phyloP scores from a whole-genome alignment of 2,797 vertebrate genomes.

The Thunnus albacares region DNA sequence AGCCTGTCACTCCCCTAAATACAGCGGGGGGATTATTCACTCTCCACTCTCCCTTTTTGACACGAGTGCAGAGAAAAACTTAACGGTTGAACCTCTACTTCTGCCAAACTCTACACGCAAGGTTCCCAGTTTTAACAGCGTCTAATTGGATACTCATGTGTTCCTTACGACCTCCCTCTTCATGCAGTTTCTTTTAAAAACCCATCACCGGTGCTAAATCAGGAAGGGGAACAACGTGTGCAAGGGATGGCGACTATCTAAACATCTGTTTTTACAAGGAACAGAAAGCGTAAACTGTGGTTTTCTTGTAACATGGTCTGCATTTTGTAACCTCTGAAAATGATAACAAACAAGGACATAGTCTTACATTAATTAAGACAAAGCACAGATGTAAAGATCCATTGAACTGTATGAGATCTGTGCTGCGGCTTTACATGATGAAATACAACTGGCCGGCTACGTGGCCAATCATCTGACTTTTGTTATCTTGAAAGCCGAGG shows the following conservation, averaged over 20 bases:
- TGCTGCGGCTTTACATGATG: constrained; percentile 19
- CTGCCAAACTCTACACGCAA: constrained; percentile 65
- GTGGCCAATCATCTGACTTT: constrained; percentile 61
- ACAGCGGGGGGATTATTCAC: constrained; percentile 33
- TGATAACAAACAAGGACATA: constrained; percentile 3
- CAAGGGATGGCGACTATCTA: constrained; percentile 50
- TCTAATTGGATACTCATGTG: constrained; percentile 82
- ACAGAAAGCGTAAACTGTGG: constrained; percentile 55
- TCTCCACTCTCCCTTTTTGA: constrained; percentile 54
- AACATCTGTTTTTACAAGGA: constrained; percentile 70
- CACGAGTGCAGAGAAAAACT: constrained; percentile 40
- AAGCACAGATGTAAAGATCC: constrained; percentile 20
- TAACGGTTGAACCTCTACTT: constrained; percentile 20
- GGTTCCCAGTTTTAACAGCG: constrained; percentile 67
- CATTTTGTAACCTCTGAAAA: constrained; percentile 27
- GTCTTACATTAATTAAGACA: constrained; percentile 32
- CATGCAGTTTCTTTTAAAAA: constrained; percentile 49
- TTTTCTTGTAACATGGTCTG: constrained; percentile 6
- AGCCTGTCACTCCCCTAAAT: constrained; percentile 41
- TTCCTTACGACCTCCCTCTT: constrained; percentile 57
- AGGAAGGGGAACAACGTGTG: constrained; percentile 28
- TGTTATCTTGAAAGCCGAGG: constrained; percentile 52
- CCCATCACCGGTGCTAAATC: constrained; percentile 60
- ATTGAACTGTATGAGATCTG: constrained; percentile 16
- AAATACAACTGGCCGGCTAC: constrained; percentile 39